Conservation (phyloP, 2,797 vertebrate species). For the Fistularia tabacaria region DNA sequence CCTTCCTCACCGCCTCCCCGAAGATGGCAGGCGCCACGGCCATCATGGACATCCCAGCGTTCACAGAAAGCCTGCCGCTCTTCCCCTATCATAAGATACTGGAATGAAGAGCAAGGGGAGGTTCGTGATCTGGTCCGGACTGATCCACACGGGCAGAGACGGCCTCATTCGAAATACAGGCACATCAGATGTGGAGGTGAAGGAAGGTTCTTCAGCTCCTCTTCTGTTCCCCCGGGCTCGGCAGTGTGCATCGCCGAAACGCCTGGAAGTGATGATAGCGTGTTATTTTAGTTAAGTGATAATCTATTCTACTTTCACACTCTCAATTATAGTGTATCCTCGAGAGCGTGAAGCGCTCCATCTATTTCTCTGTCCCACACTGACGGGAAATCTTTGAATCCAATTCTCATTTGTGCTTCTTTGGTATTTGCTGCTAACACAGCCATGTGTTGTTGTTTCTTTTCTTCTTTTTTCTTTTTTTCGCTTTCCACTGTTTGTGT, state of each 20-base stretch:
- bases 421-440: slow-evolving; percentile 15
- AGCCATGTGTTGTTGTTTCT: background rate
- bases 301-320: slow-evolving; percentile 30
- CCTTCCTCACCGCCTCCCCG: slow-evolving; percentile 79
- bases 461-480: too few species aligned
- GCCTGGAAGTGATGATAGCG: slow-evolving; percentile 21
- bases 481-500: slow-evolving; percentile 7
- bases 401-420: slow-evolving; percentile 25
- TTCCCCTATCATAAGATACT: slow-evolving; percentile 94
- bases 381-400: slow-evolving; percentile 25
- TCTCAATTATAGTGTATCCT: slow-evolving; percentile 35
- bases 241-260: slow-evolving; percentile 16
- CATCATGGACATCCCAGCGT: slow-evolving; percentile 86
- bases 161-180: slow-evolving; percentile 27
- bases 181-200: slow-evolving; percentile 30
- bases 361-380: slow-evolving; percentile 8
- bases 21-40: slow-evolving; percentile 70
- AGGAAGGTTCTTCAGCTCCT: slow-evolving; percentile 17
- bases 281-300: slow-evolving; percentile 34
- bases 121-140: slow-evolving; percentile 12
- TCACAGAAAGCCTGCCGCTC: slow-evolving; percentile 82
- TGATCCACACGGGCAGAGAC: slow-evolving; percentile 23
- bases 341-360: slow-evolving; percentile 8
- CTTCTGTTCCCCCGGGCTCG: slow-evolving; percentile 14
- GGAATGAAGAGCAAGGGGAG: slow-evolving; percentile 65